A percentile compares a stretch with the other conserved stretches of the same genome.
phyloP scores from a whole-genome alignment of 2,797 vertebrate genomes.

The Malurus splendens region DNA sequence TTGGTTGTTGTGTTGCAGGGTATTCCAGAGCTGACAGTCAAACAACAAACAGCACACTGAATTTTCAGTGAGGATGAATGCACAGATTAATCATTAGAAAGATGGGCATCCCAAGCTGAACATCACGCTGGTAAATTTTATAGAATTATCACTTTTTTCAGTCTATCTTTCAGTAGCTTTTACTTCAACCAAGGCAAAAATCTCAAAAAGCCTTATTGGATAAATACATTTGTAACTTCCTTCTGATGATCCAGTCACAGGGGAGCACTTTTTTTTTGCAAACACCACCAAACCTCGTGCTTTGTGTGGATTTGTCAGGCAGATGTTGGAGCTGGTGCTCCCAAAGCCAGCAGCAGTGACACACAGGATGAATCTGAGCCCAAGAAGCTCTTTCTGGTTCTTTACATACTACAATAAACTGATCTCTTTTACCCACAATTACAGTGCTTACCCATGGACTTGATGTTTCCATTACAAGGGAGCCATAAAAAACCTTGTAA shows the following conservation, averaged over 20 bases:
- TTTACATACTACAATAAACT: background rate
- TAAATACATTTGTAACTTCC: background rate
- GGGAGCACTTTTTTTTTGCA: background rate
- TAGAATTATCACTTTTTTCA: background rate
- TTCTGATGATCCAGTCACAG: background rate
- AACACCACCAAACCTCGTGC: background rate
- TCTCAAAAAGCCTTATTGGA: background rate
- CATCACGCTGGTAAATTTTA: background rate
- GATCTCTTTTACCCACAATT: background rate
- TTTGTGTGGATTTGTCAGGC: background rate
- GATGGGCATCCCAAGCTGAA: background rate
- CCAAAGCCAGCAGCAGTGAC: background rate
- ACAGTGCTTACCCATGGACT: background rate
- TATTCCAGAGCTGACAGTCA: background rate
- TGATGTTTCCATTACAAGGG: background rate
- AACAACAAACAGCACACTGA: background rate
- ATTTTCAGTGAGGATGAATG: background rate
- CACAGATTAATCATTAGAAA: background rate
- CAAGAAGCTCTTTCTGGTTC: background rate
- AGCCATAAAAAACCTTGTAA: background rate
- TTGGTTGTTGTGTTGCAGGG: background rate
- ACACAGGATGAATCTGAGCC: background rate
- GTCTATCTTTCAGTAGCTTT: background rate
- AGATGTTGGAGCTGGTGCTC: background rate
- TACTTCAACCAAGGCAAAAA: background rate